Conservation (phyloP, 2,888 invertebrate species). For the Napeogenes inachia region DNA sequence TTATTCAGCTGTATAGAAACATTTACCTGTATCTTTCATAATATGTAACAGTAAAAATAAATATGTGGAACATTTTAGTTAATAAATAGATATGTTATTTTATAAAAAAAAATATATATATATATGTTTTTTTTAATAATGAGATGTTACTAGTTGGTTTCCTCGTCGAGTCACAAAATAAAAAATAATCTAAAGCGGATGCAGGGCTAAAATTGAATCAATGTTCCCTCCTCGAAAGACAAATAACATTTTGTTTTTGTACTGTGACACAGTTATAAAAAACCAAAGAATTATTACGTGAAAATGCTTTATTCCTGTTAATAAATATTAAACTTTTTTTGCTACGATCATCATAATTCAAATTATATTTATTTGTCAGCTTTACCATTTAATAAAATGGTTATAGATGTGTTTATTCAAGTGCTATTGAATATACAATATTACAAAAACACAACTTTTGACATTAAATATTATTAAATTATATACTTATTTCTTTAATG, state of each 20-base stretch:
- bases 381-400: no score
- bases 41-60: not conserved
- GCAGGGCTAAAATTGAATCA: conserved; percentile 13
- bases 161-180: conserved; percentile 5
- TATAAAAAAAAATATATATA: not conserved
- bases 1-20: conserved; percentile 1
- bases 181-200: conserved; percentile 10
- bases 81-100: not conserved
- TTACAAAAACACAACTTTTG: no score
- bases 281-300: no score
- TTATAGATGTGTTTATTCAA: no score
- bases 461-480: no score
- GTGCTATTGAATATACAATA: no score
- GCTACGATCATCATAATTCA: no score
- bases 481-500: no score
- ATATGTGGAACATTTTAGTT: not conserved
- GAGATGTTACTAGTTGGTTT: conserved; percentile 13
- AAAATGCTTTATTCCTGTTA: no score
- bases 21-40: not conserved
- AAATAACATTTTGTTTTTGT: not conserved
- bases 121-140: conserved; percentile 6
- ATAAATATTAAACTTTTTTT: no score
- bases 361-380: no score
- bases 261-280: not conserved
- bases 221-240: not conserved